Conservation (phyloP, 2,797 vertebrate genomes). For the Mastacembelus armatus region DNA sequence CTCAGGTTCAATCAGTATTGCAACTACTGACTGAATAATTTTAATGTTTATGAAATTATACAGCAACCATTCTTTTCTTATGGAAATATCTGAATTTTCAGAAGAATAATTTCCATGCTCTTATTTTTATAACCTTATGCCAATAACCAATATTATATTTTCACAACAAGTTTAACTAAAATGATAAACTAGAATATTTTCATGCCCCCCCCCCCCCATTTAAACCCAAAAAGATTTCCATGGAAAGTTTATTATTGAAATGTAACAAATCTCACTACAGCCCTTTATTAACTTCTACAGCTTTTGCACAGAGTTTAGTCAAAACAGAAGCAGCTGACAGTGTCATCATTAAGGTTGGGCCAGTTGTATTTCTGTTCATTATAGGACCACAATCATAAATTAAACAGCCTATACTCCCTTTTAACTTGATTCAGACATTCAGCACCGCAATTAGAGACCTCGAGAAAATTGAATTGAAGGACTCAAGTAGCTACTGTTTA, state of each 20-base stretch:
- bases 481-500: constrained; percentile 53
- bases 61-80: fast-evolving
- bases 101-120: not conserved
- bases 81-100: not conserved
- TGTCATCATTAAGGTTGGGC: constrained; percentile 1
- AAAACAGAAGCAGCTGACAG: constrained; percentile 7
- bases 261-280: constrained; percentile 4
- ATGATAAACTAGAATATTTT: not conserved
- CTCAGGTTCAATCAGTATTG: not conserved
- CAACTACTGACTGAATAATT: not conserved
- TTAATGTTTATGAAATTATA: not conserved
- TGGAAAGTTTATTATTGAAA: not conserved
- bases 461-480: constrained; percentile 30
- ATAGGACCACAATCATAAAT: too few relatives aligned
- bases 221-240: not conserved
- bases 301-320: constrained; percentile 5
- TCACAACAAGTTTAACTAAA: constrained; percentile 15
- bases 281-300: not conserved
- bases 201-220: not conserved
- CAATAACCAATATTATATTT: constrained; percentile 6
- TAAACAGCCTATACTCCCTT: constrained; percentile 12
- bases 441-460: constrained; percentile 42
- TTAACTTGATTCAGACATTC: constrained; percentile 40
- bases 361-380: constrained; percentile 22
- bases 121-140: not conserved